Evolutionary conservation across 1,140 invertebrate genomes (phyloP).

Genomic region (Panulirus ornatus): DNA sequence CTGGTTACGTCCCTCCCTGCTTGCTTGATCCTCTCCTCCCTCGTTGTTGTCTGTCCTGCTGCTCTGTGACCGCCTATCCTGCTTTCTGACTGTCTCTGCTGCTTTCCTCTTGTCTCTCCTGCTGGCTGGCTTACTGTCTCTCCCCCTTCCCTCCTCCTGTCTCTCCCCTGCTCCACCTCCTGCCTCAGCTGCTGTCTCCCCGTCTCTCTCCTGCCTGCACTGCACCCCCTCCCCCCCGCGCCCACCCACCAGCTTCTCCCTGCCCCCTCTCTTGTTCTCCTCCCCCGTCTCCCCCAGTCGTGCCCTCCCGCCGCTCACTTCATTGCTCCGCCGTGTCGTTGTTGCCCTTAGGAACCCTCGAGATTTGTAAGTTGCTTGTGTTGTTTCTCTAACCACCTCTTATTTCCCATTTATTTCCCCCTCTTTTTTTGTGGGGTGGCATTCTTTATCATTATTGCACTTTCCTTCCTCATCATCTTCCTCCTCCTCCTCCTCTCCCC

Average conservation of each 20-base stretch:
- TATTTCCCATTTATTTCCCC: no score
- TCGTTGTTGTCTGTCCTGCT: background rate
- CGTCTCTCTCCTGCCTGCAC: background rate
- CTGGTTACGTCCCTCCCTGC: background rate
- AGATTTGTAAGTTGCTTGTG: no score
- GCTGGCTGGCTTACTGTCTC: background rate
- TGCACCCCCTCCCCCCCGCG: background rate
- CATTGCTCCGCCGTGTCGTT: background rate
- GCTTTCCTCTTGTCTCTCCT: slow-evolving; percentile 13
- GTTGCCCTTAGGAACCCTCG: no score
- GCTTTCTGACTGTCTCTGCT: background rate
- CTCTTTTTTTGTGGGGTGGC: no score
- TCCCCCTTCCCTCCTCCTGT: background rate
- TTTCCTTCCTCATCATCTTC: no score
- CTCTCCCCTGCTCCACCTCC: no score
- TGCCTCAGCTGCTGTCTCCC: background rate
- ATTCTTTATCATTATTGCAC: no score
- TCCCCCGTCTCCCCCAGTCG: background rate
- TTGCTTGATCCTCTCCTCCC: background rate
- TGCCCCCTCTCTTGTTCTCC: background rate
- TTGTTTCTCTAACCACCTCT: no score
- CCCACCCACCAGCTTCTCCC: background rate
- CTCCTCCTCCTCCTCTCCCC: background rate
- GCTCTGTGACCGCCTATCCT: background rate
- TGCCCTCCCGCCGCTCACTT: background rate